phyloP scores from a whole-genome alignment of 2,888 invertebrate genomes.

The Mythimna ferrago region DNA sequence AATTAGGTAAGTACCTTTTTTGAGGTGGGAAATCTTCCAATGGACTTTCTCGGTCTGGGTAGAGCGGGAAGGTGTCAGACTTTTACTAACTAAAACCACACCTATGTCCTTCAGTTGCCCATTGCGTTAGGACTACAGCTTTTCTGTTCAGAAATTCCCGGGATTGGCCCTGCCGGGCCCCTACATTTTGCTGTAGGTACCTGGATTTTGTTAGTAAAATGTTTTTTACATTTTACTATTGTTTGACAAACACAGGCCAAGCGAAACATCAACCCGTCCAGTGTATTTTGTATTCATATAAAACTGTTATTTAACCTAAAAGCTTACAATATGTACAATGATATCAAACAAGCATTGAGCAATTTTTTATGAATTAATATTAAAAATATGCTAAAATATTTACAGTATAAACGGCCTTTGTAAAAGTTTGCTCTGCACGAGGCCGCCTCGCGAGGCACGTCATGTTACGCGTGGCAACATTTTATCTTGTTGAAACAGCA shows the following conservation, averaged over 20 bases:
- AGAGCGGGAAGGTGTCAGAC: too few species aligned
- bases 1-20: too few species aligned
- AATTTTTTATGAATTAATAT: conserved; percentile 70
- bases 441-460: conserved; percentile 42
- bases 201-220: neutral
- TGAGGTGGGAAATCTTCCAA: too few species aligned
- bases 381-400: conserved; percentile 66
- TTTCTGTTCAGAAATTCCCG: too few species aligned
- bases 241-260: neutral
- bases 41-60: too few species aligned
- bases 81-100: too few species aligned
- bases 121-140: too few species aligned
- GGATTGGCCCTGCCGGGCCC: too few species aligned
- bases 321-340: conserved; percentile 64
- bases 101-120: too few species aligned
- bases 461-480: conserved; percentile 25
- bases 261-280: conserved; percentile 2
- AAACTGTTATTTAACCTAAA: conserved; percentile 55
- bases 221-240: neutral
- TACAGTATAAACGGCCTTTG: conserved; percentile 62
- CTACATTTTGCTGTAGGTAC: too few species aligned
- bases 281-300: conserved; percentile 56
- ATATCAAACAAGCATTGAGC: conserved; percentile 78
- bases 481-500: conserved; percentile 33
- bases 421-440: conserved; percentile 55